phyloP scores from a whole-genome alignment of 2,888 invertebrate genomes.

The Epinotia nisella region DNA sequence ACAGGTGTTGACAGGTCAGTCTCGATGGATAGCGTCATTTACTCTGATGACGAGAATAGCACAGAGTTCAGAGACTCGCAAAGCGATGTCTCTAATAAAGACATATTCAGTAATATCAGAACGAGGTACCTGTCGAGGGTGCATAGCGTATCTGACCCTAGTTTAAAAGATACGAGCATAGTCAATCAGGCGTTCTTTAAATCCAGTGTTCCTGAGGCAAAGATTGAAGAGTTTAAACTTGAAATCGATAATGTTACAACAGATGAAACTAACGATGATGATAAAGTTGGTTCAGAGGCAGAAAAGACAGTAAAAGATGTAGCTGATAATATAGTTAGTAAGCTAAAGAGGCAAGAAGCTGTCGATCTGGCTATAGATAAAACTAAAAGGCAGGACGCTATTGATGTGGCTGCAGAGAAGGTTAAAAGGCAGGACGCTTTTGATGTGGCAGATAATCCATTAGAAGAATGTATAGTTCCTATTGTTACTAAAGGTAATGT shows the following conservation, averaged over 20 bases:
- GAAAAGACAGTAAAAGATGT: constrained; percentile 55
- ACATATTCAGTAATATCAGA: constrained; percentile 75
- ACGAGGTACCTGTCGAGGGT: constrained; percentile 77
- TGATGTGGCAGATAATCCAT: constrained; percentile 51
- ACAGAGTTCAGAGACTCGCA: constrained; percentile 63
- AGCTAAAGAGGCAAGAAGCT: constrained; percentile 70
- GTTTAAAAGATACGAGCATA: constrained; percentile 61
- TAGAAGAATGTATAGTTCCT: constrained; percentile 52
- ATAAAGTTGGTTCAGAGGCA: constrained; percentile 47
- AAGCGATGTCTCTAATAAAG: constrained; percentile 69
- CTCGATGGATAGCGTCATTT: constrained; percentile 72
- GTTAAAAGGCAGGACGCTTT: constrained; percentile 60
- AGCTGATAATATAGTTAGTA: constrained; percentile 59
- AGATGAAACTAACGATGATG: constrained; percentile 72
- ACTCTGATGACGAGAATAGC: constrained; percentile 66
- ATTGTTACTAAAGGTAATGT: constrained; percentile 51
- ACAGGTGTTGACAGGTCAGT: constrained; percentile 79
- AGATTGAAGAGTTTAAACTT: constrained; percentile 58
- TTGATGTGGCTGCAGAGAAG: constrained; percentile 59
- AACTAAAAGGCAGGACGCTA: constrained; percentile 62
- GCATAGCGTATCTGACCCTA: constrained; percentile 70
- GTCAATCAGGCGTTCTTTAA: constrained; percentile 75
- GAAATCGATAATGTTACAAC: constrained; percentile 70
- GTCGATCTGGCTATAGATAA: constrained; percentile 60
- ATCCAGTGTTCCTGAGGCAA: constrained; percentile 53